phyloP scores from a whole-genome alignment of 2,113 vertebrate genomes.

The Mionectes macconnelli region DNA sequence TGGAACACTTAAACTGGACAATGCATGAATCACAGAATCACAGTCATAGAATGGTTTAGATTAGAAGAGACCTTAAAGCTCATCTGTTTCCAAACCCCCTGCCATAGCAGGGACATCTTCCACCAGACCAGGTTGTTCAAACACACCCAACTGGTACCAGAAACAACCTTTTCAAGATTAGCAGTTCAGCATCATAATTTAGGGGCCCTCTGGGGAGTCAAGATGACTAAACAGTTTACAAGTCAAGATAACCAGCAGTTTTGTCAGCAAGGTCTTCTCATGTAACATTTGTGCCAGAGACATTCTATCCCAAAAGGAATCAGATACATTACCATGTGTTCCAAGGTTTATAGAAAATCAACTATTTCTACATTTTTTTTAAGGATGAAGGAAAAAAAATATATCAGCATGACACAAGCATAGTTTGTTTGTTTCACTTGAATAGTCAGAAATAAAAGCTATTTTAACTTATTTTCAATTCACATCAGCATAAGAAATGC shows the following conservation, averaged over 20 bases:
- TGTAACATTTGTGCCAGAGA: neutral
- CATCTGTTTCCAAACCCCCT: neutral
- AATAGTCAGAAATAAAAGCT: neutral
- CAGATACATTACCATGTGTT: neutral
- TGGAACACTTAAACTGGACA: neutral
- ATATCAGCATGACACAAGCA: neutral
- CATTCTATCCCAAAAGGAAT: neutral
- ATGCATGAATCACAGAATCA: neutral
- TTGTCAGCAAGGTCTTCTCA: neutral
- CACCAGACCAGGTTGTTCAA: neutral
- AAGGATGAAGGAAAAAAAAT: neutral
- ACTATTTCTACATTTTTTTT: neutral
- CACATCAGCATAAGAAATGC: neutral
- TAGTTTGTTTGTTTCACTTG: neutral
- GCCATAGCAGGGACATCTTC: neutral
- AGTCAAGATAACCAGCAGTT: neutral
- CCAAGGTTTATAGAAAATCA: neutral
- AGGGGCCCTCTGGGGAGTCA: neutral
- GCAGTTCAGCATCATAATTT: neutral
- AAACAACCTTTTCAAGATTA: neutral
- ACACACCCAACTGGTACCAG: accelerated
- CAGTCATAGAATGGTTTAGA: neutral
- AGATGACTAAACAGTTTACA: neutral
- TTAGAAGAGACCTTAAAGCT: neutral
- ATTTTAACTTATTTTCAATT: neutral